Evolutionary conservation across 2,797 vertebrate genomes (phyloP), one percentile per base, ranked within the genome.

Genomic region (Tiaroga cobitis): DNA sequence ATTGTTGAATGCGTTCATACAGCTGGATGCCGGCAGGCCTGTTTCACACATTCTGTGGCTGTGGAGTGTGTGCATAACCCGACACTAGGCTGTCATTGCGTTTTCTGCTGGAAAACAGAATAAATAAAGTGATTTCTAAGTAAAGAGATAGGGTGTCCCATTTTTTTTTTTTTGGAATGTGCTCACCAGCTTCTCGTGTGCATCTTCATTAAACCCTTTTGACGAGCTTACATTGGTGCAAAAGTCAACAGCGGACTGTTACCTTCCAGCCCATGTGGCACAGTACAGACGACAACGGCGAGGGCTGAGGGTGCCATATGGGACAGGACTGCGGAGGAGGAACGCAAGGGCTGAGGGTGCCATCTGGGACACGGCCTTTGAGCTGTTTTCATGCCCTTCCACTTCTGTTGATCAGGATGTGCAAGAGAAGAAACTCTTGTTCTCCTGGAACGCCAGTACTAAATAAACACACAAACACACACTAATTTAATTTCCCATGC

Each of bases 401-500:
- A 43, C 74, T 54, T 84, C 63, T 59, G 73, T 69, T 69, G 19
- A 84, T 69, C 63, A 43, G 74, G 34, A 84, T 78, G 63, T 13
- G 63, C 51, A 68, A 29, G 72, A 49, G 59, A 75, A 83, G 39
- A 65, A 69, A 54, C 46, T 68, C 39, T 84, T 70, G 37, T 51
- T 61, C 39, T 79, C 26, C 67, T 69, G 37, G 19, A 78, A 21
- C 13, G n/a, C 43, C 11, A 73, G 61, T 19, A 5, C 41, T 29
- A 56, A 56, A 80, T 54, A 77, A 76, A 74, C 49, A 54, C 32
- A 29, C 19, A 51, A 83, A 63, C 68, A 84, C 65, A 79, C 29
- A 70, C 67, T 56, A 4, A 65, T 32, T 72, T 84, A 5, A 76
- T 82, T 82, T 85, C 54, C 70, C n/a, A 83, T 43, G 61, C 70